These are phyloP conservation scores for Thera obeliscata DNA, from an alignment of 2,888 invertebrate genomes.

Conservation along the genomic window DNA sequence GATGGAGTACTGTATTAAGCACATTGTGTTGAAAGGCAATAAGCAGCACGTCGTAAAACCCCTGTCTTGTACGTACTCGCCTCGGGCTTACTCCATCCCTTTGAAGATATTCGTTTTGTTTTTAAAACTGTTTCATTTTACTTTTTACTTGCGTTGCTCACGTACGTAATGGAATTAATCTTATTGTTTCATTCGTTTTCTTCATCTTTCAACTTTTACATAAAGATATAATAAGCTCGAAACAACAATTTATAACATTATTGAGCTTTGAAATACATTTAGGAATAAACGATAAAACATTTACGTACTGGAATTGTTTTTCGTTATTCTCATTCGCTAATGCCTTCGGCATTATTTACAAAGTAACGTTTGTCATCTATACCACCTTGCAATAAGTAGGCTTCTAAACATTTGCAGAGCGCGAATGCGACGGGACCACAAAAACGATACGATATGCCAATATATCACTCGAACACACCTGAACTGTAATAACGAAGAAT, in stretches of 20 bases:
- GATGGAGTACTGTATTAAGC: conserved; percentile 21
- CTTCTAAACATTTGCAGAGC: conserved; percentile 57
- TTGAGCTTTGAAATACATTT: neutral
- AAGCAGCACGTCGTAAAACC: conserved; percentile 60
- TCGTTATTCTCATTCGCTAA: neutral
- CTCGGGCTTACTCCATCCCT: conserved; percentile 43
- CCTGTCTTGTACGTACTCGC: conserved; percentile 49
- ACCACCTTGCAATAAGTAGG: conserved; percentile 47
- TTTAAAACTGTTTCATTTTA: conserved; percentile 36
- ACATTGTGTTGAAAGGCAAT: conserved; percentile 55
- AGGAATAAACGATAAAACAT: neutral
- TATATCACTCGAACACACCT: conserved; percentile 78
- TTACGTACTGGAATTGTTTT: neutral
- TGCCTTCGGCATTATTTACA: conserved; percentile 3
- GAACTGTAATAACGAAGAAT: conserved; percentile 79
- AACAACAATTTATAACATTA: neutral
- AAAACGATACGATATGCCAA: conserved; percentile 71
- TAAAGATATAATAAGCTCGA: neutral
- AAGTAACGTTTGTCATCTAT: conserved; percentile 15
- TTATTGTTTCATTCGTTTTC: conserved; percentile 9
- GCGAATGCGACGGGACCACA: conserved; percentile 53
- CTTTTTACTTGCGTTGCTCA: conserved; percentile 21
- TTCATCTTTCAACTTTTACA: neutral
- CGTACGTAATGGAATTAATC: conserved; percentile 19
- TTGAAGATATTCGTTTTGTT: conserved; percentile 32